A percentile compares a stretch with the other conserved stretches of the same genome.
Conservation (phyloP, 1,140 invertebrate genomes). For the Scylla paramamosain region DNA sequence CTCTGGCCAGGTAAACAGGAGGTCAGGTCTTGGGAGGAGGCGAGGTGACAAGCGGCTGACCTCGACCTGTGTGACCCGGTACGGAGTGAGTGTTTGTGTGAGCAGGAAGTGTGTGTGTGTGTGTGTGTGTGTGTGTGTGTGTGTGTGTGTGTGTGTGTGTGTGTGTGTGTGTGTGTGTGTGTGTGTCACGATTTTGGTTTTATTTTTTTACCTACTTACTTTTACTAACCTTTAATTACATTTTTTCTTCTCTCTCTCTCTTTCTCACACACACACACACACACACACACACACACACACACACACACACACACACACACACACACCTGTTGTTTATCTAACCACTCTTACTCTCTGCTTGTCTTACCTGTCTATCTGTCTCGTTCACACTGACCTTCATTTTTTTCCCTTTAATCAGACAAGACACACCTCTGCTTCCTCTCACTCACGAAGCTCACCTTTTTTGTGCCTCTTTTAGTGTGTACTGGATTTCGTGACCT, state of each 20-base stretch:
- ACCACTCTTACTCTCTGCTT: not conserved
- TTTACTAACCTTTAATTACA: too few relatives aligned
- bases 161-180: too few relatives aligned
- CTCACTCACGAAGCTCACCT: too few relatives aligned
- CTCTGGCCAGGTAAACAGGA: not conserved
- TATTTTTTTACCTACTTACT: not conserved
- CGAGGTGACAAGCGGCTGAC: not conserved
- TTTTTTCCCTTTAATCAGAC: too few relatives aligned
- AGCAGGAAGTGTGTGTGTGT: conserved; percentile 9
- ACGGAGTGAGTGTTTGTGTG: not conserved
- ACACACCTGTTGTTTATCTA: too few relatives aligned
- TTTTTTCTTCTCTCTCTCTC: too few relatives aligned
- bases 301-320: not conserved
- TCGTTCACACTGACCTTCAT: too few relatives aligned
- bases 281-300: too few relatives aligned
- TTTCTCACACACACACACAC: too few relatives aligned
- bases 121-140: conserved; percentile 20
- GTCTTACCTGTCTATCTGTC: not conserved
- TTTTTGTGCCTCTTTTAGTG: too few relatives aligned
- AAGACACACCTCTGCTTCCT: too few relatives aligned
- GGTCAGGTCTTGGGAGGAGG: not conserved
- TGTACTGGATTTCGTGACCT: too few relatives aligned
- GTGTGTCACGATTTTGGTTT: not conserved
- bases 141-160: not conserved
- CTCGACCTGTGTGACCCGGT: not conserved